Evolutionary conservation across 1,140 invertebrate genomes (phyloP).

Genomic region (Achroia grisella): DNA sequence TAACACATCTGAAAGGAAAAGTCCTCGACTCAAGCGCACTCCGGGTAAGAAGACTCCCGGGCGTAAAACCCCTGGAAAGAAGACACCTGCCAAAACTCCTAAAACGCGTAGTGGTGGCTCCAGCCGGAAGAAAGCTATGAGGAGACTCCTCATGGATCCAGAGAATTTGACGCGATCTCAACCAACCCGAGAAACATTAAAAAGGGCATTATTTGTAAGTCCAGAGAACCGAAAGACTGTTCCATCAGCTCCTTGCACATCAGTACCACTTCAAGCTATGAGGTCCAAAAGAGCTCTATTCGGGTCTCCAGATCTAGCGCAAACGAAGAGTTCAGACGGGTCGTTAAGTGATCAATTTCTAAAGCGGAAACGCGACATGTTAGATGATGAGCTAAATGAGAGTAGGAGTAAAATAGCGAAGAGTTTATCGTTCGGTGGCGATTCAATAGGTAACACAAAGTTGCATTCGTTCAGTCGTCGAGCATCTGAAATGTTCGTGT

Average conservation of each 20-base stretch:
- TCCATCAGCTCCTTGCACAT: slow-evolving; percentile 39
- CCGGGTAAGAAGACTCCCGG: slow-evolving; percentile 58
- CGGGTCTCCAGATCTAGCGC: slow-evolving; percentile 58
- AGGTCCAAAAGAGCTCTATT: slow-evolving; percentile 77
- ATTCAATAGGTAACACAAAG: slow-evolving; percentile 28
- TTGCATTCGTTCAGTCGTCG: slow-evolving; percentile 35
- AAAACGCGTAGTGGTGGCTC: slow-evolving; percentile 65
- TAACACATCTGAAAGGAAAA: slow-evolving; percentile 55
- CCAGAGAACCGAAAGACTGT: slow-evolving; percentile 66
- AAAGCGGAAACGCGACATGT: slow-evolving; percentile 70
- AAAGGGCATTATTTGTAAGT: slow-evolving; percentile 79
- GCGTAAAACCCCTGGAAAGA: slow-evolving; percentile 57
- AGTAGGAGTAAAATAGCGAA: slow-evolving; percentile 73
- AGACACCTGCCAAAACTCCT: slow-evolving; percentile 63
- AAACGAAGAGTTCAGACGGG: slow-evolving; percentile 55
- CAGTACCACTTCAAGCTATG: slow-evolving; percentile 49
- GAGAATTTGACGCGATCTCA: slow-evolving; percentile 47
- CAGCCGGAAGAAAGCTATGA: slow-evolving; percentile 68
- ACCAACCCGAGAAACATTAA: slow-evolving; percentile 70
- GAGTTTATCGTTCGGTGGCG: slow-evolving; percentile 77
- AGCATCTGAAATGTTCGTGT: slow-evolving; percentile 47
- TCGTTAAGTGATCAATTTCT: slow-evolving; percentile 48
- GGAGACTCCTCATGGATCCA: slow-evolving; percentile 41
- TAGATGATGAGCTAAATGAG: slow-evolving; percentile 69
- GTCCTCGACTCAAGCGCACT: slow-evolving; percentile 58